Evolutionary conservation across 2,888 invertebrate genomes (phyloP).

Genomic region (Zaprionus obscuricornis): DNA sequence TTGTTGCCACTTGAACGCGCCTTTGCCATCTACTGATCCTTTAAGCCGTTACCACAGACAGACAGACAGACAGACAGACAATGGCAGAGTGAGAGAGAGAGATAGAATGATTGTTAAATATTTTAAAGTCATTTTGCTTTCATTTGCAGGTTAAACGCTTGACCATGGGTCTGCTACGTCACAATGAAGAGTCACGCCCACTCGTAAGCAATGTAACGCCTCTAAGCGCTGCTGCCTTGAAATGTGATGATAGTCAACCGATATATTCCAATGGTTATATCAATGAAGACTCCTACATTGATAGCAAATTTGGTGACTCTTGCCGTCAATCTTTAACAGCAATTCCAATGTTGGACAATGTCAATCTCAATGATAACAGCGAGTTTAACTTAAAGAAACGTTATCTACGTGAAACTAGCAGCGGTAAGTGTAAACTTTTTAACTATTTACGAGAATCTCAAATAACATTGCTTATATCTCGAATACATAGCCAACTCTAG

Average conservation of each 20-base stretch:
- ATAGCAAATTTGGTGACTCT: constrained; percentile 82
- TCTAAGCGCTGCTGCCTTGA: constrained; percentile 54
- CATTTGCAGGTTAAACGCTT: constrained; percentile 86
- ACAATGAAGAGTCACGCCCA: constrained; percentile 89
- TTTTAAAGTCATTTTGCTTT: constrained; percentile 35
- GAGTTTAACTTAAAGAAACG: constrained; percentile 82
- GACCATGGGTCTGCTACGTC: constrained; percentile 89
- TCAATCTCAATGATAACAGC: constrained; percentile 80
- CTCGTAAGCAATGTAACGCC: constrained; percentile 87
- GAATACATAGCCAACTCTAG: constrained; percentile 78
- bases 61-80: no score
- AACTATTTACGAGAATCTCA: not conserved
- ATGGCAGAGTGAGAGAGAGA: no score
- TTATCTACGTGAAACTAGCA: constrained; percentile 82
- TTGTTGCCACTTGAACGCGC: constrained; percentile 70
- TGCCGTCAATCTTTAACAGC: constrained; percentile 82
- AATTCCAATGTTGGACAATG: constrained; percentile 80
- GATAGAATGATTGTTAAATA: constrained; percentile 33
- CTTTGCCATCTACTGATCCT: constrained; percentile 31
- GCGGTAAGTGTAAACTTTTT: constrained; percentile 67
- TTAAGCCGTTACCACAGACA: constrained; percentile 34
- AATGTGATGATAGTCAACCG: constrained; percentile 54
- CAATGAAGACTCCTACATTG: constrained; percentile 87
- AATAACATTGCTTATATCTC: not conserved
- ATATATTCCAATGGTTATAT: constrained; percentile 87